phyloP scores from a whole-genome alignment of 2,113 vertebrate genomes.

The Aptenodytes patagonicus region DNA sequence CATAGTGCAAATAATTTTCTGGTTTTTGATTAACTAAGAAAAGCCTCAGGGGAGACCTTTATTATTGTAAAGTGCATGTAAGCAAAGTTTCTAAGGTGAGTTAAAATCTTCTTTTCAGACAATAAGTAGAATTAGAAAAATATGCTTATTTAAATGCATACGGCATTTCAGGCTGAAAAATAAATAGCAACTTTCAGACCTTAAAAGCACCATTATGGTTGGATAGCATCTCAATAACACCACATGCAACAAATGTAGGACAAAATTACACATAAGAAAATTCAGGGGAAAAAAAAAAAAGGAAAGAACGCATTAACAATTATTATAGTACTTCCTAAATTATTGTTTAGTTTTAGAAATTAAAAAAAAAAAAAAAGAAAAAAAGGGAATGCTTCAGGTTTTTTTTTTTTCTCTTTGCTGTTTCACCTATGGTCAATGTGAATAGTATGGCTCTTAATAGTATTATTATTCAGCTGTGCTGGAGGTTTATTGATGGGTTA shows the following conservation, averaged over 20 bases:
- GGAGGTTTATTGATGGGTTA: neutral
- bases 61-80: neutral
- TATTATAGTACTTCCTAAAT: neutral
- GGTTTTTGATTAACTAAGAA: neutral
- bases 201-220: neutral
- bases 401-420: neutral
- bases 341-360: neutral
- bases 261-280: neutral
- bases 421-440: neutral
- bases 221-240: neutral
- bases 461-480: neutral
- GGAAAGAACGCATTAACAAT: neutral
- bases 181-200: neutral
- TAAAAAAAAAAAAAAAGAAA: neutral
- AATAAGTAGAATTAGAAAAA: neutral
- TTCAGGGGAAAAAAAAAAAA: neutral
- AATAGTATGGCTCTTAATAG: neutral
- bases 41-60: neutral
- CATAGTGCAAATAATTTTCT: neutral
- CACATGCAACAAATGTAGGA: neutral
- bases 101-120: neutral
- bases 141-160: neutral
- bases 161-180: neutral
- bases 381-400: neutral
- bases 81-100: neutral